A percentile compares a stretch with the other conserved stretches of the same genome.
Evolutionary conservation across 2,113 vertebrate genomes (phyloP).

Genomic region (Sapayoa aenigma): DNA sequence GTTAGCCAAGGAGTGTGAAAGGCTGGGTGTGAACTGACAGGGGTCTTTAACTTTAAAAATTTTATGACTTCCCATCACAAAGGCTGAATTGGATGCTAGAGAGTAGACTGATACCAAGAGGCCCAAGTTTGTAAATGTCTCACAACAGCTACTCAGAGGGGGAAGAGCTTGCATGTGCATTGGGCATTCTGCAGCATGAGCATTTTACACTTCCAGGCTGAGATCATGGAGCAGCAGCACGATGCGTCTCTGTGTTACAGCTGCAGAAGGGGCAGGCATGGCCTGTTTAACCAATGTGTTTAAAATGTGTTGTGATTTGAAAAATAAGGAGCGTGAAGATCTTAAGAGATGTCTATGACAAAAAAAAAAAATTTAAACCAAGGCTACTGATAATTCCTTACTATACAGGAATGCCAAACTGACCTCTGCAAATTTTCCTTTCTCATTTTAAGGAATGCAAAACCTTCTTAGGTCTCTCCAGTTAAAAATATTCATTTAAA

Average conservation of each 20-base stretch:
- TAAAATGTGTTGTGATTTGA: neutral
- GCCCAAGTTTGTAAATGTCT: neutral
- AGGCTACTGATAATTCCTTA: neutral
- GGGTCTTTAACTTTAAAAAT: neutral
- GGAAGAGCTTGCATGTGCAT: neutral
- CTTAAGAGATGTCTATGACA: neutral
- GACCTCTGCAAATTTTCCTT: neutral
- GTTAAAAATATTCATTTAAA: neutral
- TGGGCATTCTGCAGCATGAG: neutral
- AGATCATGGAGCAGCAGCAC: fast-evolving
- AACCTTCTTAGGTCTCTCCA: neutral
- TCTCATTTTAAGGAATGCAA: neutral
- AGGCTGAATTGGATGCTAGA: neutral
- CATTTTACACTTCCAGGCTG: neutral
- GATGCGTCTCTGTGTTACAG: neutral
- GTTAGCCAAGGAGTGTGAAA: neutral
- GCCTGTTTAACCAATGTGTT: neutral
- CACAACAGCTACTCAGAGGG: neutral
- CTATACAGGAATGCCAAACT: neutral
- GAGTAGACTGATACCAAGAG: neutral
- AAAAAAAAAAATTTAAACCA: neutral
- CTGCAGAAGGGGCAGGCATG: neutral
- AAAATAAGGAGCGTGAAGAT: neutral
- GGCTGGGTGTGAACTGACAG: neutral
- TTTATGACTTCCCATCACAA: too few species aligned